A percentile compares a stretch with the other conserved stretches of the same genome.
phyloP scores from a whole-genome alignment of 2,888 invertebrate species.

The Nemurella pictetii region DNA sequence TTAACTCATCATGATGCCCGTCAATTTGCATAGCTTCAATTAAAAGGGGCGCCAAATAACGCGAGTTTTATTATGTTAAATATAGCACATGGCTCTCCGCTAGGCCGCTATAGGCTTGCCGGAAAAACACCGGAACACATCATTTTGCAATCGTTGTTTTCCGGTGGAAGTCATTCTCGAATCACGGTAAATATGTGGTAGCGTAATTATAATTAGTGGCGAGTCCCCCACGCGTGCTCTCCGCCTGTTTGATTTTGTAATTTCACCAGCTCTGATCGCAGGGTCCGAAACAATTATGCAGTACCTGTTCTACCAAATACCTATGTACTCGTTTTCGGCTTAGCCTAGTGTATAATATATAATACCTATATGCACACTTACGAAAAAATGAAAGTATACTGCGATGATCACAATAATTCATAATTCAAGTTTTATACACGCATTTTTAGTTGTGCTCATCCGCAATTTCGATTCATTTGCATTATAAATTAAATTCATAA shows the following conservation, averaged over 20 bases:
- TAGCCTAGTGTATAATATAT: no score
- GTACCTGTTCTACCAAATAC: not conserved
- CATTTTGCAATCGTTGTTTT: not conserved
- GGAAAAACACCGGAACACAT: not conserved
- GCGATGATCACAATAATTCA: not conserved
- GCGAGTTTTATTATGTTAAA: not conserved
- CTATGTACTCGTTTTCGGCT: not conserved
- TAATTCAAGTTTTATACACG: not conserved
- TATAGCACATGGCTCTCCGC: not conserved
- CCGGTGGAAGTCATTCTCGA: not conserved
- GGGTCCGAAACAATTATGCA: not conserved
- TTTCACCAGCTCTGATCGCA: not conserved
- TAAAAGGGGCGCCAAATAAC: not conserved
- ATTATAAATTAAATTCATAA: not conserved
- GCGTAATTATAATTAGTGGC: not conserved
- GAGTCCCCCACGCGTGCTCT: not conserved
- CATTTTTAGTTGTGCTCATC: not conserved
- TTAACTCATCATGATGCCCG: not conserved
- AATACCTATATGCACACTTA: not conserved
- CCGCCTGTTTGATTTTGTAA: not conserved
- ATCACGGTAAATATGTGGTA: not conserved
- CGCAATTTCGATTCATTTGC: not conserved
- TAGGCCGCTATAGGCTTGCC: not conserved
- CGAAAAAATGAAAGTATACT: not conserved
- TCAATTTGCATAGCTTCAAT: not conserved